These are phyloP conservation scores for Melikaiella ostensackeni DNA, from an alignment of 2,888 invertebrate species.

Conservation along the genomic window DNA sequence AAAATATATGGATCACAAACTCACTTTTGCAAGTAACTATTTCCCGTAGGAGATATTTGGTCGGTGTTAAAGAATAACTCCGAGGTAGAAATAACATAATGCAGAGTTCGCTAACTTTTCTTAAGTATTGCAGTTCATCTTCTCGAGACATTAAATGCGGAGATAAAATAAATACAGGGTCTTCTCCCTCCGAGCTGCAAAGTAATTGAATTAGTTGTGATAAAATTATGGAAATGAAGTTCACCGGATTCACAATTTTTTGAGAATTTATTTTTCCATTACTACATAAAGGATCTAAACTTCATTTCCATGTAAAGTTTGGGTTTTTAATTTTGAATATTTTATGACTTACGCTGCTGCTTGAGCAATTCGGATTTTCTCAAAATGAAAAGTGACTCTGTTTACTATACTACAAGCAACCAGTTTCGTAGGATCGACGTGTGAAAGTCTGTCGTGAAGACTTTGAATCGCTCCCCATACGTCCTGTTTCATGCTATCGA, in stretches of 20 bases:
- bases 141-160: conserved; percentile 86
- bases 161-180: conserved; percentile 85
- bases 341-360: conserved; percentile 84
- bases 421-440: conserved; percentile 89
- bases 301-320: conserved; percentile 12
- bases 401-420: conserved; percentile 90
- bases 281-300: not conserved
- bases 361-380: conserved; percentile 88
- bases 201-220: not conserved
- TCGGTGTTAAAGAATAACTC: conserved; percentile 87
- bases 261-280: too few species aligned
- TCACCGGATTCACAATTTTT: too few species aligned
- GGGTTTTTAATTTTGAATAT: not conserved
- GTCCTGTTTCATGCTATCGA: conserved; percentile 86
- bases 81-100: conserved; percentile 89
- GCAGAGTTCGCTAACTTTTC: conserved; percentile 89
- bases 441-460: conserved; percentile 85
- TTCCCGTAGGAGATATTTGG: conserved; percentile 89
- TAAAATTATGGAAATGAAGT: too few species aligned
- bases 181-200: conserved; percentile 70
- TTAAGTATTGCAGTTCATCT: conserved; percentile 88
- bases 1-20: conserved; percentile 54
- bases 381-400: conserved; percentile 90
- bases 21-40: conserved; percentile 91
- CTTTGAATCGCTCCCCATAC: conserved; percentile 89